These are phyloP conservation scores for Drosophila melanocephala DNA, from an alignment of 2,888 invertebrate genomes.

Conservation along the genomic window DNA sequence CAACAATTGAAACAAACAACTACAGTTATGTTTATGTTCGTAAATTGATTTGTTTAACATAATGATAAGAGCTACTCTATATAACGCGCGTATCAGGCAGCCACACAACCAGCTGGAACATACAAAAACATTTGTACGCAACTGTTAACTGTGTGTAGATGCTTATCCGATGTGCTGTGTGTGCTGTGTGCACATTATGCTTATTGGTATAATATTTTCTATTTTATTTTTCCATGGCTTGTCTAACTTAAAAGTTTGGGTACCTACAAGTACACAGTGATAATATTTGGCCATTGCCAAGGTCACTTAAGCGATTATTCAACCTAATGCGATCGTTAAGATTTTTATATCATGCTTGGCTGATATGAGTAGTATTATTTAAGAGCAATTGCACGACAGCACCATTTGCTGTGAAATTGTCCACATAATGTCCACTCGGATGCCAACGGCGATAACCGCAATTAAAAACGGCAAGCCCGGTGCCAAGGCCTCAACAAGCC, in stretches of 20 bases:
- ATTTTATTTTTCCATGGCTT: not conserved
- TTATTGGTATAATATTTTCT: not conserved
- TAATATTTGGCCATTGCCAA: conserved; percentile 1
- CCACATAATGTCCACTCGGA: conserved; percentile 27
- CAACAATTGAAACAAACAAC: not conserved
- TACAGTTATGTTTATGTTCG: not conserved
- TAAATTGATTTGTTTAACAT: not conserved
- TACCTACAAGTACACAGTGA: not conserved
- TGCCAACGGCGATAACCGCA: conserved; percentile 42
- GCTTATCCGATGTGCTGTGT: not conserved
- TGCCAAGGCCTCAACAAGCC: conserved; percentile 47
- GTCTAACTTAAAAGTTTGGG: too few species aligned
- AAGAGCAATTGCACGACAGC: conserved; percentile 1
- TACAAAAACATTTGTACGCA: not conserved
- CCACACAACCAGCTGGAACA: conserved; percentile 8
- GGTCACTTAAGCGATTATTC: conserved; percentile 13
- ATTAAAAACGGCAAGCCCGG: conserved; percentile 51
- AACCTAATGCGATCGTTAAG: not conserved
- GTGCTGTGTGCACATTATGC: not conserved
- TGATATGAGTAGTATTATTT: not conserved
- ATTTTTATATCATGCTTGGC: not conserved
- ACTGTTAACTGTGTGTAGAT: conserved; percentile 5
- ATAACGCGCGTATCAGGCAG: not conserved
- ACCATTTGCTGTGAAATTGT: conserved; percentile 24
- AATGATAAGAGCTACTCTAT: conserved; percentile 21